Evolutionary conservation across 30 jellyfish, hydroid and myxozoan genomes (phyloP).

Genomic region (Phacellophora camtschatica): DNA sequence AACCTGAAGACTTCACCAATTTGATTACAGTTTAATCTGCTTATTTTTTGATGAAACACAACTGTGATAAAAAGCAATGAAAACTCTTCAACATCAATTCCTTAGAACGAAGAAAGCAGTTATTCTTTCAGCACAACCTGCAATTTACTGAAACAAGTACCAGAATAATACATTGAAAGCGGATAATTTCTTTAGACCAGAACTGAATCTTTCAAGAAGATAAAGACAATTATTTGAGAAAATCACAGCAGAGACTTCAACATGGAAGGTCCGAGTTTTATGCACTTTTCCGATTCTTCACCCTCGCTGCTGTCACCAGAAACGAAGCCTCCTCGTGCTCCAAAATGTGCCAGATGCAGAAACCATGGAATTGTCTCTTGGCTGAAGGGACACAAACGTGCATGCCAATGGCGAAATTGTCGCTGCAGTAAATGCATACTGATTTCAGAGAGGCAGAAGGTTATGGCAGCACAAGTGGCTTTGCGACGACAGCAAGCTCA

Average conservation of each 20-base stretch:
- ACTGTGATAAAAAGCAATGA: too few relatives aligned
- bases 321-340: constrained; percentile 93
- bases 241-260: not conserved
- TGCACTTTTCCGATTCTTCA: constrained; percentile 71
- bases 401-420: constrained; percentile 82
- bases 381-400: constrained; percentile 84
- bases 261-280: constrained; percentile 73
- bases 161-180: too few relatives aligned
- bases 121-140: too few relatives aligned
- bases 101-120: too few relatives aligned
- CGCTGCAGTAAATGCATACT: constrained; percentile 78
- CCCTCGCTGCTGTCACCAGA: constrained; percentile 84
- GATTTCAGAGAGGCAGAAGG: constrained; percentile 80
- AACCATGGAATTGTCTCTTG: constrained; percentile 85
- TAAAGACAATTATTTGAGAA: too few relatives aligned
- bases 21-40: too few relatives aligned
- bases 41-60: too few relatives aligned
- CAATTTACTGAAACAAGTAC: too few relatives aligned
- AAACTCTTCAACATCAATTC: too few relatives aligned
- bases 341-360: constrained; percentile 88
- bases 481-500: constrained; percentile 85
- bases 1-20: too few relatives aligned
- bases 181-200: too few relatives aligned
- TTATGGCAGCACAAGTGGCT: constrained; percentile 94
- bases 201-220: too few relatives aligned